Percentiles rank a stretch among this genome's conserved stretches.
phyloP scores from a whole-genome alignment of 2,888 invertebrate species.

The Neelides folsomi region DNA sequence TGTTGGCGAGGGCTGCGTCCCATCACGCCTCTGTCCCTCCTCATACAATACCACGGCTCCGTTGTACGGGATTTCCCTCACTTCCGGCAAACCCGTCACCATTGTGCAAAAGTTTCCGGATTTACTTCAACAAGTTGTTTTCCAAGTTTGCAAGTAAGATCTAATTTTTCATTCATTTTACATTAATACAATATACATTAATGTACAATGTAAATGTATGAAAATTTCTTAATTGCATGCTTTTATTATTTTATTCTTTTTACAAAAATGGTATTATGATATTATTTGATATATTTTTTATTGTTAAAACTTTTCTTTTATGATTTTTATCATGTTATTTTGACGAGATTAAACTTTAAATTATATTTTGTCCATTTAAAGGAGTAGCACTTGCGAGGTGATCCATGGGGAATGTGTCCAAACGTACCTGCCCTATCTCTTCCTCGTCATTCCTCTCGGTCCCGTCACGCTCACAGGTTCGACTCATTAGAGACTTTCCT shows the following conservation, averaged over 20 bases:
- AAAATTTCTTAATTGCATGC: too few relatives aligned
- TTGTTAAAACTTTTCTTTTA: too few relatives aligned
- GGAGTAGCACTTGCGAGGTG: constrained; percentile 75
- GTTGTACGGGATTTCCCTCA: constrained; percentile 85
- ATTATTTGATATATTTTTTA: too few relatives aligned
- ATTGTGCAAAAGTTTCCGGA: constrained; percentile 77
- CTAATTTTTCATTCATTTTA: too few relatives aligned
- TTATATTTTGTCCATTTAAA: constrained; percentile 39
- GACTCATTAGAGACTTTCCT: not conserved
- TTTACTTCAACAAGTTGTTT: constrained; percentile 78
- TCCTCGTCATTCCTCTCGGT: constrained; percentile 76
- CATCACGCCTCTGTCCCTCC: constrained; percentile 68
- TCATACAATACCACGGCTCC: constrained; percentile 86
- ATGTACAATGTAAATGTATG: too few relatives aligned
- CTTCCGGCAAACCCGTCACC: constrained; percentile 81
- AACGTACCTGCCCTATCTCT: constrained; percentile 80
- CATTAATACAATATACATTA: not conserved
- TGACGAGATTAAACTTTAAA: too few relatives aligned
- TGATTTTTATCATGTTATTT: too few relatives aligned
- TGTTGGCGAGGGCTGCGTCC: constrained; percentile 42
- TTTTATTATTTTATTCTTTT: too few relatives aligned
- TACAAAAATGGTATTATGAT: too few relatives aligned
- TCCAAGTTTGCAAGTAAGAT: constrained; percentile 82
- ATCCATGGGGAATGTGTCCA: constrained; percentile 81
- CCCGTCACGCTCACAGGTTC: constrained; percentile 68